phyloP scores from a whole-genome alignment of 2,888 invertebrate species.

The Chironomus riparius region DNA sequence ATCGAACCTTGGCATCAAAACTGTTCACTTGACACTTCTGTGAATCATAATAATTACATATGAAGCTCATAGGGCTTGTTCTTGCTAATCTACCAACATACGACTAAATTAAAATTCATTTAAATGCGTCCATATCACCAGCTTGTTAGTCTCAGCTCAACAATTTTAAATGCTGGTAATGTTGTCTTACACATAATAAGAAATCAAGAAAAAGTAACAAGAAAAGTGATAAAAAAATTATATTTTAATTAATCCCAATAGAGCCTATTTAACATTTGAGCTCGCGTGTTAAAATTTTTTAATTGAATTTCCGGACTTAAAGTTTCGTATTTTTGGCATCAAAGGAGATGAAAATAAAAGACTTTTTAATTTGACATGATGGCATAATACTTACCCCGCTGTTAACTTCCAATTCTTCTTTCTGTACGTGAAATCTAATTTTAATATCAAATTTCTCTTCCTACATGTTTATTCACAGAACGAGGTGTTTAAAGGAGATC shows the following conservation, averaged over 20 bases:
- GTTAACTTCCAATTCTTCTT: background rate
- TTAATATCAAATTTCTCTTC: conserved; percentile 1
- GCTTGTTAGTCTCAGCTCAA: no score
- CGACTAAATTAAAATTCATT: no score
- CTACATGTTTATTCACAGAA: background rate
- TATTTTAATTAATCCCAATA: conserved; percentile 20
- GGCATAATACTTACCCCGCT: background rate
- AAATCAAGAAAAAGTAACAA: no score
- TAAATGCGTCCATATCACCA: no score
- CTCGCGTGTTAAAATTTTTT: conserved; percentile 1
- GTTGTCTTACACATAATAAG: no score
- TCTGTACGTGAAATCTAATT: background rate
- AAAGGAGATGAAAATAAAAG: background rate
- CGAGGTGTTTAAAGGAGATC: conserved; percentile 21
- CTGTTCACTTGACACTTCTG: no score
- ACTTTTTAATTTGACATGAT: background rate
- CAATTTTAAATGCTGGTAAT: no score
- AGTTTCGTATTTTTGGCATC: background rate
- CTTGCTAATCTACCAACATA: no score
- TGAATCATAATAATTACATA: no score
- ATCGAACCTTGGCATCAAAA: no score
- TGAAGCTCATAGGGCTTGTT: no score
- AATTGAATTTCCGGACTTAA: conserved; percentile 3
- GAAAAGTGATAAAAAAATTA: conserved; percentile 1
- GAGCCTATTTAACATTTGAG: background rate